Conservation (phyloP, 2,113 vertebrate species). For the Corythornis madagascariensis region DNA sequence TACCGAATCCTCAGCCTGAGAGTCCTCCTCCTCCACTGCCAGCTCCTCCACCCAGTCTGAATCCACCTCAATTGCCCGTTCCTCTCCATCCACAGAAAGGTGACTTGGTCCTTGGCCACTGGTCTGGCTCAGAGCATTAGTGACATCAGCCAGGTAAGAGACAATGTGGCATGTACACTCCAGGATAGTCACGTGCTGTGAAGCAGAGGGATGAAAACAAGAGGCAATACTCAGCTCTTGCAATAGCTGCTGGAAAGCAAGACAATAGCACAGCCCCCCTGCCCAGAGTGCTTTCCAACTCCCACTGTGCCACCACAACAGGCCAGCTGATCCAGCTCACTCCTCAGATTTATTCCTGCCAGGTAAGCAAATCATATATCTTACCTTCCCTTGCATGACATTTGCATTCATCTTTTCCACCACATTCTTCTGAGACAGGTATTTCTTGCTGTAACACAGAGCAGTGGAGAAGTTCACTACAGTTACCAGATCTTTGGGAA, state of each 20-base stretch:
- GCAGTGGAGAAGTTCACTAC: background rate
- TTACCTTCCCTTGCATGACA: conserved; percentile 95
- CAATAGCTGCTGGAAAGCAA: background rate
- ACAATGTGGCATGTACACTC: conserved; percentile 97
- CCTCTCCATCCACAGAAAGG: conserved; percentile 91
- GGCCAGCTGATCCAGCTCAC: background rate
- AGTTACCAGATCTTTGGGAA: background rate
- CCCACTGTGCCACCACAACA: background rate
- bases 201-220: background rate
- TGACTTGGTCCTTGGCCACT: conserved; percentile 89
- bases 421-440: conserved; percentile 98
- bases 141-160: conserved; percentile 96
- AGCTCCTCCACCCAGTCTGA: conserved; percentile 98
- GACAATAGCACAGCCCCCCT: rapidly evolving
- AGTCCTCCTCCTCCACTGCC: conserved; percentile 96
- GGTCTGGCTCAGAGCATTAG: conserved; percentile 91
- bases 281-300: background rate
- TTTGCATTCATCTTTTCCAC: conserved; percentile 96
- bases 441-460: conserved; percentile 89
- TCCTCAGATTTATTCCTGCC: background rate
- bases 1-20: conserved; percentile 97
- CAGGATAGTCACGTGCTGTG: conserved; percentile 90
- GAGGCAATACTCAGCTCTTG: background rate
- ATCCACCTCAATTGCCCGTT: conserved; percentile 95
- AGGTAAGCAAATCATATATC: background rate